Evolutionary conservation across 2,113 vertebrate species (phyloP).

Genomic region (Pionites leucogaster): DNA sequence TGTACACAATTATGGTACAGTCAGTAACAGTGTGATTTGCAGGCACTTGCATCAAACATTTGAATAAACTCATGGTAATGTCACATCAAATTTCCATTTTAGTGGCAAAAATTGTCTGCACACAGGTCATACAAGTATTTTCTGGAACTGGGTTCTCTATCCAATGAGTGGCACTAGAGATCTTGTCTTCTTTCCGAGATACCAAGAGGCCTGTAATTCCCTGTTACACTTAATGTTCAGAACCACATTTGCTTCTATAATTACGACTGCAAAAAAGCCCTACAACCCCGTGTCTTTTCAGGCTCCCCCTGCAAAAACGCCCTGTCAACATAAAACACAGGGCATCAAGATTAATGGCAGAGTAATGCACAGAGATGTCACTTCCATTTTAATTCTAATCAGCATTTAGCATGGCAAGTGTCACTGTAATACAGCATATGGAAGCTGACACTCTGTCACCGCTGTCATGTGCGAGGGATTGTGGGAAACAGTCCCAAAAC

Average conservation of each 20-base stretch:
- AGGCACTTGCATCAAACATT: slow-evolving; percentile 27
- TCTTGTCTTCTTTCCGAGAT: background rate
- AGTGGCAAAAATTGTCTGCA: background rate
- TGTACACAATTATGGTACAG: slow-evolving; percentile 30
- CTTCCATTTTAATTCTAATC: slow-evolving; percentile 68
- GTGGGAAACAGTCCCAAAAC: slow-evolving; percentile 17
- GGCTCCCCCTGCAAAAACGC: background rate
- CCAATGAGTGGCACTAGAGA: background rate
- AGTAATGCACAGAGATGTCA: slow-evolving; percentile 52
- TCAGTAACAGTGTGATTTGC: background rate
- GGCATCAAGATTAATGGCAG: slow-evolving; percentile 59
- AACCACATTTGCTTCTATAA: background rate
- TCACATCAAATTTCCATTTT: background rate
- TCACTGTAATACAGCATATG: slow-evolving; percentile 47
- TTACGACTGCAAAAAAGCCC: background rate
- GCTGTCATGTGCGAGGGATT: slow-evolving; percentile 1
- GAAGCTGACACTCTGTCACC: slow-evolving; percentile 55
- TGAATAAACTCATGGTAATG: slow-evolving; percentile 20
- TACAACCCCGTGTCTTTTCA: background rate
- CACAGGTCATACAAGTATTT: background rate
- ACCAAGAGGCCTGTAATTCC: background rate
- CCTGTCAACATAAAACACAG: slow-evolving; percentile 29
- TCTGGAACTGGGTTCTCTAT: background rate
- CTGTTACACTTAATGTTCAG: background rate
- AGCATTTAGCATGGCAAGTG: slow-evolving; percentile 41